Percentiles rank a stretch among this genome's conserved stretches.
Conservation (phyloP, 1,140 invertebrate genomes). For the Anadara kagoshimensis region DNA sequence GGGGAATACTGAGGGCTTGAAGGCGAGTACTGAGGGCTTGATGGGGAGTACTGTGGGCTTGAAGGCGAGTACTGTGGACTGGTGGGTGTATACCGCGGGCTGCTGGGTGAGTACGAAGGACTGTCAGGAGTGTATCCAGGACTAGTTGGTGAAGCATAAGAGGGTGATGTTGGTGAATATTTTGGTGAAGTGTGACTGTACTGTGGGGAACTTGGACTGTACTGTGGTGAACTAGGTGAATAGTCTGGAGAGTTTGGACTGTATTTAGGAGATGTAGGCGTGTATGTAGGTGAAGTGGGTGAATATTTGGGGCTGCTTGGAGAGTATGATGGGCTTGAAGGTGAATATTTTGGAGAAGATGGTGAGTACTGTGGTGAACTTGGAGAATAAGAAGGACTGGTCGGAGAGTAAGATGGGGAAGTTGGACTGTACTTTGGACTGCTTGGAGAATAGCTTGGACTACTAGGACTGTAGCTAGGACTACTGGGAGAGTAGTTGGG, state of each 20-base stretch:
- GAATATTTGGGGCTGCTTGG: slow-evolving; percentile 83
- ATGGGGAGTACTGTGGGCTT: slow-evolving; percentile 83
- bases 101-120: slow-evolving; percentile 80
- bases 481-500: slow-evolving; percentile 83
- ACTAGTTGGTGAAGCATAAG: slow-evolving; percentile 4
- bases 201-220: slow-evolving; percentile 77
- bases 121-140: slow-evolving; percentile 85
- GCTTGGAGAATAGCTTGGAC: slow-evolving; percentile 81
- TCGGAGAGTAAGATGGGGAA: slow-evolving; percentile 78
- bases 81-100: slow-evolving; percentile 70
- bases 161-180: slow-evolving; percentile 75
- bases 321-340: slow-evolving; percentile 83
- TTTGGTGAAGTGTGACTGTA: slow-evolving; percentile 73
- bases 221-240: slow-evolving; percentile 86
- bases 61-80: slow-evolving; percentile 65
- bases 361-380: slow-evolving; percentile 79
- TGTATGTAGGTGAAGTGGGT: slow-evolving; percentile 84
- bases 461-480: slow-evolving; percentile 80
- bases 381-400: slow-evolving; percentile 82
- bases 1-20: slow-evolving; percentile 53
- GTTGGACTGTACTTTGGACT: slow-evolving; percentile 80
- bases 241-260: slow-evolving; percentile 86
- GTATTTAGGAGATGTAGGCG: slow-evolving; percentile 79
- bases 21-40: slow-evolving; percentile 80
- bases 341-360: slow-evolving; percentile 74